A percentile compares a stretch with the other conserved stretches of the same genome.
Evolutionary conservation across 2,797 vertebrate genomes (phyloP).

Genomic region (Takifugu ocellatus): DNA sequence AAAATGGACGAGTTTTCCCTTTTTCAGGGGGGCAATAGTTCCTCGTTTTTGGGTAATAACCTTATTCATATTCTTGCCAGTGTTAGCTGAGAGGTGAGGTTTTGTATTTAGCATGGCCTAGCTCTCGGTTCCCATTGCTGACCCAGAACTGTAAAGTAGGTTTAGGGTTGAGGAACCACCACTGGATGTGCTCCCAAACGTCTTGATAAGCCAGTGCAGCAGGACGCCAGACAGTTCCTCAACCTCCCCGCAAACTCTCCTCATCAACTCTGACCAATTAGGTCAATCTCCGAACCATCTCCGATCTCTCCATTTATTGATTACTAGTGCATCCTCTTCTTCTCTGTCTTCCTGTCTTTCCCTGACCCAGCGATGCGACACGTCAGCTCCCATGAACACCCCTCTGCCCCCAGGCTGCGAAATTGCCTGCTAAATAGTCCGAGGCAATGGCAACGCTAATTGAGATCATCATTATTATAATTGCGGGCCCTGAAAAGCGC

Average conservation of each 20-base stretch:
- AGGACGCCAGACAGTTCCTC: too few relatives aligned
- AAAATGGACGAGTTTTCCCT: background rate
- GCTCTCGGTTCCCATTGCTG: too few relatives aligned
- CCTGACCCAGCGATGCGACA: conserved; percentile 68
- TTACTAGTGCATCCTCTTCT: conserved; percentile 55
- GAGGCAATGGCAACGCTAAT: conserved; percentile 82
- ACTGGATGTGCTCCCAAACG: too few relatives aligned
- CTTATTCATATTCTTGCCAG: too few relatives aligned
- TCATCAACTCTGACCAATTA: conserved; percentile 66
- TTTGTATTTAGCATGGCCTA: too few relatives aligned
- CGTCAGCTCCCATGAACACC: conserved; percentile 68
- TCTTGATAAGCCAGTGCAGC: too few relatives aligned
- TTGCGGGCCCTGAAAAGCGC: conserved; percentile 78
- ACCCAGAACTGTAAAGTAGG: too few relatives aligned
- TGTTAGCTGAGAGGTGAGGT: too few relatives aligned
- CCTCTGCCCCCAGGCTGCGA: conserved; percentile 71
- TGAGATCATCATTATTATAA: conserved; percentile 88
- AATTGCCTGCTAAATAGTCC: conserved; percentile 82
- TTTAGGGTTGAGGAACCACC: too few relatives aligned
- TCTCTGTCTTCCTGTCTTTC: conserved; percentile 45
- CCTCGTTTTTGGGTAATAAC: too few relatives aligned
- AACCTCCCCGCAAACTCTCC: conserved; percentile 30
- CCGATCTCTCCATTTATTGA: conserved; percentile 69
- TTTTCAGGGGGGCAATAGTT: background rate
- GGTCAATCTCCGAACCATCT: conserved; percentile 66